A percentile compares a stretch with the other conserved stretches of the same genome.
Conservation (phyloP, 2,113 vertebrate species). For the Tamias sibiricus region DNA sequence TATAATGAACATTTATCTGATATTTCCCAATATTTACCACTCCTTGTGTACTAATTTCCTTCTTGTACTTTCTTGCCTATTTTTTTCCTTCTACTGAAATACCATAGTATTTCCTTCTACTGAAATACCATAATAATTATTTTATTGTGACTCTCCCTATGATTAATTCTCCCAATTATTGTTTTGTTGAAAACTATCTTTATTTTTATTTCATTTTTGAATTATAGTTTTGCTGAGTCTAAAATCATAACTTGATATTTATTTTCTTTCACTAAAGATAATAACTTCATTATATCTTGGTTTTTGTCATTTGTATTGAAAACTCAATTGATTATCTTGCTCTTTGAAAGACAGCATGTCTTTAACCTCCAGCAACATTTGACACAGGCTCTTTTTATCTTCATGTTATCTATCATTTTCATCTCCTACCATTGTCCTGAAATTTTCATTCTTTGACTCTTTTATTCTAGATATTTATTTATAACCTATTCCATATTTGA, state of each 20-base stretch:
- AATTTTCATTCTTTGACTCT: neutral
- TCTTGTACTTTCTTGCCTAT: neutral
- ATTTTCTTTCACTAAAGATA: neutral
- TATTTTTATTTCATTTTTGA: neutral
- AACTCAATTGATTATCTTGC: neutral
- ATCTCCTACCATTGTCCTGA: neutral
- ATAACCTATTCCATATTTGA: neutral
- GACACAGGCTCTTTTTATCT: neutral
- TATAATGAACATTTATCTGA: neutral
- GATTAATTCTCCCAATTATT: neutral
- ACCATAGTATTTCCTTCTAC: neutral
- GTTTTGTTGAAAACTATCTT: neutral
- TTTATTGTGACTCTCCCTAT: neutral
- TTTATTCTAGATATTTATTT: neutral
- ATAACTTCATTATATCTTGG: neutral
- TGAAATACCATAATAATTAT: neutral
- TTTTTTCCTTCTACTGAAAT: neutral
- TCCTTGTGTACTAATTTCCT: neutral
- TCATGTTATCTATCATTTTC: neutral
- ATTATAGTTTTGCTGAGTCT: neutral
- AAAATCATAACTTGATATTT: neutral
- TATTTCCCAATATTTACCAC: neutral
- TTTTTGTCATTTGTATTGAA: neutral
- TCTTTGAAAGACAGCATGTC: neutral
- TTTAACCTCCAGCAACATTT: neutral